Percentiles rank a stretch among this genome's conserved stretches.
phyloP scores from a whole-genome alignment of 2,797 vertebrate genomes.

The Enteromius viviparus region DNA sequence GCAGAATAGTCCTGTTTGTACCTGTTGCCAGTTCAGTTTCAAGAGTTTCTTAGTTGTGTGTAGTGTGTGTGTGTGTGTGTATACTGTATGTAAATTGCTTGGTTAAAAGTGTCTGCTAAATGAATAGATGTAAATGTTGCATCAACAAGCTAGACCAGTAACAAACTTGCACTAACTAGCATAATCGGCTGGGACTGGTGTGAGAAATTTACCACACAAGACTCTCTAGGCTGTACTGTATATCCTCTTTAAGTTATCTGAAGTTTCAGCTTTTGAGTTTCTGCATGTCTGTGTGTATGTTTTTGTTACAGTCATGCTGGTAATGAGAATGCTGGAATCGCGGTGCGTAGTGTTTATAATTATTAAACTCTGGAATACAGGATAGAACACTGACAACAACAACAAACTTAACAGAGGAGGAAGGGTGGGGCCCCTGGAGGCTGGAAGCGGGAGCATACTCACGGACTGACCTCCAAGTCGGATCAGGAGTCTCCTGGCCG shows the following conservation, averaged over 20 bases:
- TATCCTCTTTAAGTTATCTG: neutral
- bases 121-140: neutral
- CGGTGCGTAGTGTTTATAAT: no score
- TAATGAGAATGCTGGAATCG: no score
- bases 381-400: no score
- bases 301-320: no score
- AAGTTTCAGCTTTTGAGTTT: slow-evolving; percentile 3
- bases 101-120: slow-evolving; percentile 1
- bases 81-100: neutral
- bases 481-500: no score
- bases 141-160: neutral
- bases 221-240: neutral
- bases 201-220: neutral
- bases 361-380: no score
- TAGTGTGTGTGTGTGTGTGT: no score
- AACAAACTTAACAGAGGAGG: no score
- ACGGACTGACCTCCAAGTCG: no score
- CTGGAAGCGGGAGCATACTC: no score
- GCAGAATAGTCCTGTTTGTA: neutral
- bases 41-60: neutral
- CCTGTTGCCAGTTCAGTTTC: neutral
- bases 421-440: no score
- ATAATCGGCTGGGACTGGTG: neutral
- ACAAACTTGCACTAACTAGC: neutral
- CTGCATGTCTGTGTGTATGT: neutral